Base-by-base conservation (phyloP, 1,140 invertebrate species). In the Drosophila melanica region DNA sequence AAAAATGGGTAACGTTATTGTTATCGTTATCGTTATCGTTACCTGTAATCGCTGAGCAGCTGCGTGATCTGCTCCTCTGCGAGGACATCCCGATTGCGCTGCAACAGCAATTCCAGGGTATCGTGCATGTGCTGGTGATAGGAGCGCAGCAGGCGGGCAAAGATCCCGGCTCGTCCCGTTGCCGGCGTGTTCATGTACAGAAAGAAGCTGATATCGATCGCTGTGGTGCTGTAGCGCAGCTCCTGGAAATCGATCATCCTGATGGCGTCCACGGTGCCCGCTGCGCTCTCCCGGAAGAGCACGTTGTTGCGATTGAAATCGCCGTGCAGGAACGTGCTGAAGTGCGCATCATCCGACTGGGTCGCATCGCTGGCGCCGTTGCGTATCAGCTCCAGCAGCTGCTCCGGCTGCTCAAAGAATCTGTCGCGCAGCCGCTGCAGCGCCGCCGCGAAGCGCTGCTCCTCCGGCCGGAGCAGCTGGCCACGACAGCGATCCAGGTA, bases 291-390 rank as follows among this genome's bases (percentile, higher is more conserved):
- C 41, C 72, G 84, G 45, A 92, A 92, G 2, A 92, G 60, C 3
- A 92, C 90, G 75, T 92, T 92, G 67, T 92, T 92, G 4, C 91
- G 87, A 69, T 92, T 92, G 51, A 72, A 92, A 48, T 92, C 91
- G 18, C 91, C 91, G 54, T 92, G 91, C 12, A 90, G 58, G n/a
- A 92, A 77, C 1, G 81, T 91, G 12, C 72, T 73, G 41, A 92
- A 92, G 5, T 65, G 6, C 6, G 53, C 65, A 27, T 92, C 65
- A 27, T 92, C 90, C 12, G 64, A 41, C 16, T 79, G 80, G 6
- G 64, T 50, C 1, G 45, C 59, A 33, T 66, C 64, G 9, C 41
- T 62, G 79, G 45, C 0, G 18, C 16, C 6, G 12, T 54, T 86
- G 18, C 84, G 75, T 37, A 92, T 69, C 4, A 50, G 55, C 42